Evolutionary conservation across 2,888 invertebrate genomes (phyloP).

Genomic region (Uloborus plumipes): DNA sequence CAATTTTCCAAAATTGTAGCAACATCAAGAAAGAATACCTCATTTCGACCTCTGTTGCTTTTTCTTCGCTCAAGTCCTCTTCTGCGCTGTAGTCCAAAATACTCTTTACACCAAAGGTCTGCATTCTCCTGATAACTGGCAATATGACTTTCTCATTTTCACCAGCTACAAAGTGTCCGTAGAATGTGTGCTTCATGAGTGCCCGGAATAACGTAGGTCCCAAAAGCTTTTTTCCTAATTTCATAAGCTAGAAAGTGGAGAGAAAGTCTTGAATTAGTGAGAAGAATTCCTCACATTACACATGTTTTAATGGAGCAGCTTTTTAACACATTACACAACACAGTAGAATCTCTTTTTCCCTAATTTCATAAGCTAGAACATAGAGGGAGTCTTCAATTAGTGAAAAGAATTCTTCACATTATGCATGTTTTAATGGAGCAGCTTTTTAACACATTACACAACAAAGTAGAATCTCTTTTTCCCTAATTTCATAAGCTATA

Average conservation of each 20-base stretch:
- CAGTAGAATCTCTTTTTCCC: too few species aligned
- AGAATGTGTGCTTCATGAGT: constrained; percentile 94
- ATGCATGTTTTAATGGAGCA: too few species aligned
- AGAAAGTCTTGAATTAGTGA: background rate
- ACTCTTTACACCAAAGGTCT: constrained; percentile 97
- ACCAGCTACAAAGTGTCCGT: constrained; percentile 99
- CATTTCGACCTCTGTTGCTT: constrained; percentile 94
- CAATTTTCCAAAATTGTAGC: constrained; percentile 67
- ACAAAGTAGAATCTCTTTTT: too few species aligned
- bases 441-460: too few species aligned
- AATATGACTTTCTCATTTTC: constrained; percentile 87
- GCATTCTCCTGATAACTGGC: constrained; percentile 86
- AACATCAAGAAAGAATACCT: constrained; percentile 76
- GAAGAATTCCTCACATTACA: too few species aligned
- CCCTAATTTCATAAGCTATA: too few species aligned
- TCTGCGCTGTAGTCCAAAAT: constrained; percentile 99
- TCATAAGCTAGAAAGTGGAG: constrained; percentile 80
- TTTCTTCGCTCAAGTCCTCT: constrained; percentile 92
- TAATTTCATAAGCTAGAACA: too few species aligned
- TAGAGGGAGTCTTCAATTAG: too few species aligned
- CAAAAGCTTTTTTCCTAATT: constrained; percentile 79
- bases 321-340: too few species aligned
- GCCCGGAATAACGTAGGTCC: constrained; percentile 86
- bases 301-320: too few species aligned
- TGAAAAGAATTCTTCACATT: too few species aligned